These are phyloP conservation scores for Pachyuromys duprasi DNA, from an alignment of 2,797 vertebrate species.

Conservation along the genomic window DNA sequence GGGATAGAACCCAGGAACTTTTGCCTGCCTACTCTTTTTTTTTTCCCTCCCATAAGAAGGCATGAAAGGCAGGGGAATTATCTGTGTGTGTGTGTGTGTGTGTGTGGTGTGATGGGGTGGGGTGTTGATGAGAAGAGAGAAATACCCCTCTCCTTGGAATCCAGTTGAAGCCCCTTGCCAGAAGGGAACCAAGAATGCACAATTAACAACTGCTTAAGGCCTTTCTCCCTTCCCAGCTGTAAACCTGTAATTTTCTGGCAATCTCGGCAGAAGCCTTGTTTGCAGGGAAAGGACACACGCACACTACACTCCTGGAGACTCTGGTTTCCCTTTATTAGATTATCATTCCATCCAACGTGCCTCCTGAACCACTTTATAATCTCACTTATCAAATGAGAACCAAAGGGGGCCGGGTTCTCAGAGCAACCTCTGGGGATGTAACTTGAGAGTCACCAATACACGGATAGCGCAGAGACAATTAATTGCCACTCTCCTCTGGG, in stretches of 20 bases:
- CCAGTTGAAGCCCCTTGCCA: not conserved
- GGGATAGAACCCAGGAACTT: not conserved
- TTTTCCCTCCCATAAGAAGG: not conserved
- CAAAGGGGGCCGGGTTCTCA: too few relatives aligned
- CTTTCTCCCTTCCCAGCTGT: not conserved
- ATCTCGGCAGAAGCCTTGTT: not conserved
- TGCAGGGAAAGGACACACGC: not conserved
- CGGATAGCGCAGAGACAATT: not conserved
- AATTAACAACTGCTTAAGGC: not conserved
- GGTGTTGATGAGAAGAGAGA: not conserved
- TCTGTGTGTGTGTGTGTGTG: not conserved
- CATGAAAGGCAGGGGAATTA: not conserved
- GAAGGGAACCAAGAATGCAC: not conserved
- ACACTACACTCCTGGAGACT: not conserved
- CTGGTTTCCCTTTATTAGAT: not conserved
- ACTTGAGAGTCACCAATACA: not conserved
- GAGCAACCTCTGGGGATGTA: not conserved
- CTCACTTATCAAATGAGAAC: not conserved
- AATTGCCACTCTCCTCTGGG: not conserved
- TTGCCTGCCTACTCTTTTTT: not conserved
- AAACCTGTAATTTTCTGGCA: not conserved
- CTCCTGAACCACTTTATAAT: not conserved
- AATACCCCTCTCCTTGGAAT: not conserved
- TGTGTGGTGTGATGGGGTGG: not conserved
- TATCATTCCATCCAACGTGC: not conserved